Evolutionary conservation across 1,140 invertebrate genomes (phyloP), one percentile per base, ranked within the genome.

Genomic region (Prorops nasuta): DNA sequence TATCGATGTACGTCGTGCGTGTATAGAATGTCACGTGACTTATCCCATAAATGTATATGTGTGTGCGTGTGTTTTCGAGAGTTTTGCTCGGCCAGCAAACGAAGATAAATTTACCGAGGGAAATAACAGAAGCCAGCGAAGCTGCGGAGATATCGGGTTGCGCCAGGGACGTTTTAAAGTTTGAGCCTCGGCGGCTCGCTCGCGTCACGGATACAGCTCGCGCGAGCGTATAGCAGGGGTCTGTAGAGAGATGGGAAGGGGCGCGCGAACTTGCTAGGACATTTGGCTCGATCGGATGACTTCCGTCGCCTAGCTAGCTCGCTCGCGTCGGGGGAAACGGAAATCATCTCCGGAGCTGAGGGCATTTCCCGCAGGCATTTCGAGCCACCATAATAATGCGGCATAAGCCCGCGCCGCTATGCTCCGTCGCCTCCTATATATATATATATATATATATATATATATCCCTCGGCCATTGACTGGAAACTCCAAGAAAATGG

Each of bases 31-130:
- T 42, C 48, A 54, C 56, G 53, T n/a, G n/a, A 49, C 40, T 65
- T 52, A 50, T 54, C 51, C 57, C 56, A 65, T 66, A 68, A 65
- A 70, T 70, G 64, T 67, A 68, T n/a, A n/a, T n/a, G n/a, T n/a
- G n/a, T n/a, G n/a, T n/a, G n/a, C n/a, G n/a, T n/a, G n/a, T 68
- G 60, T 64, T 61, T 58, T 50, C 64, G 66, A 66, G 64, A 67
- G 65, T 70, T 66, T 64, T 70, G 63, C 64, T 64, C 67, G 64
- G 62, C 67, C 45, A 50, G 53, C 53, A 52, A 61, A 60, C 68
- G 64, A 67, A n/a, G n/a, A n/a, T n/a, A n/a, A n/a, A n/a, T n/a
- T n/a, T n/a, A n/a, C n/a, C n/a, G n/a, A n/a, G n/a, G n/a, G n/a
- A n/a, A n/a, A n/a, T n/a, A n/a, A n/a, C n/a, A n/a, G n/a, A n/a